Base-by-base conservation (phyloP, 2,797 vertebrate species). In the Erethizon dorsatum region DNA sequence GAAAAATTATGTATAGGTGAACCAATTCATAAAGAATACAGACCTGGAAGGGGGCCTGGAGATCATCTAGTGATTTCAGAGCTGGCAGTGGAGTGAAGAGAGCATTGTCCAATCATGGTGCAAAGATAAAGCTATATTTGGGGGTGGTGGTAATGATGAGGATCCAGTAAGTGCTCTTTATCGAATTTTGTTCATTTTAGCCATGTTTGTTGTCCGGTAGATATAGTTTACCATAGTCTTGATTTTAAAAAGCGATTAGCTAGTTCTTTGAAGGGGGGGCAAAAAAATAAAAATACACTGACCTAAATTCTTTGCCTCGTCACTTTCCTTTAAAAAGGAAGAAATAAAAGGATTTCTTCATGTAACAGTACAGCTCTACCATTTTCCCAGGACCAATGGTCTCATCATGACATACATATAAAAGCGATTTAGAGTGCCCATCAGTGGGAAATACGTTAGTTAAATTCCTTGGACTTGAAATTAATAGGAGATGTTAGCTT, bases 391-490 rank as follows among this genome's bases (percentile, higher is more conserved):
- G 88, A 97, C 41, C 80, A 63, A 41, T 1, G 7, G 86, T 95
- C 75, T 88, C 95, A 37, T 17, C 11, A 3, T 6, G 45, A 61
- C 33, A 45, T 85, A 50, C 90, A 95, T 90, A 65, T 87, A 65
- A 96, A 98, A 97, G 47, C 5, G 1, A 96, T 94, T 96, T 95
- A 56, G 75, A 86, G 50, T 56, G 8, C 54, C 28, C 87, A 87
- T 92, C 56, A 56, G n/a, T 87, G 83, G 82, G 95, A 96, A 97
- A 94, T 95, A 7, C 95, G 95, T 92, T 97, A 96, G 89, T 73
- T 83, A 86, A 94, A 71, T 92, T 85, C 77, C 61, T 84, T 95
- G 69, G 95, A 86, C 77, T 90, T 95, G 33, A 97, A 96, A 92
- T 96, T 97, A 96, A 97, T 92, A 89, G 75, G 83, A 92, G 18